phyloP scores from a whole-genome alignment of 2,113 vertebrate species.

The Melanocharis versteri region DNA sequence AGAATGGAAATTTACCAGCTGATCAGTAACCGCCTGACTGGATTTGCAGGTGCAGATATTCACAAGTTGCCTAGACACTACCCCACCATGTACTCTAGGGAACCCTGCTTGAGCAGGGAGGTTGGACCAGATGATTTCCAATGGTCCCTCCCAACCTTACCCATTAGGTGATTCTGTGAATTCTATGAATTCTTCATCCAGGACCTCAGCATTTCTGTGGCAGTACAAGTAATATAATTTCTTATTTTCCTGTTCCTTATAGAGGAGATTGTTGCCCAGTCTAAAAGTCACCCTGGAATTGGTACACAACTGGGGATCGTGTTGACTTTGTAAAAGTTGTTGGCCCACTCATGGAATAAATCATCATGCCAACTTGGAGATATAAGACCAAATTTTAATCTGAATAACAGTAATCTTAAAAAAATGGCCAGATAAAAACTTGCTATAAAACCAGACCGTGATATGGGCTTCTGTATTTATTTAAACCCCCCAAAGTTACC shows the following conservation, averaged over 20 bases:
- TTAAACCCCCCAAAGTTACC: neutral
- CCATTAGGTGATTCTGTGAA: neutral
- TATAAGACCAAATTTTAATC: conserved; percentile 15
- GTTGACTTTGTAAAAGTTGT: neutral
- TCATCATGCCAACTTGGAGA: conserved; percentile 23
- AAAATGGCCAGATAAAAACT: neutral
- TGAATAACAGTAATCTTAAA: neutral
- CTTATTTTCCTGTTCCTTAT: neutral
- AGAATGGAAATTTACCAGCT: conserved; percentile 29
- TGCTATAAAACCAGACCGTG: neutral
- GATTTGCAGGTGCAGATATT: neutral
- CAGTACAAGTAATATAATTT: neutral
- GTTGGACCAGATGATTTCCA: neutral
- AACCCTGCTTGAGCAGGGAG: neutral
- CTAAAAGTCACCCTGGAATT: neutral
- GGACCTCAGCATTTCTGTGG: conserved; percentile 24
- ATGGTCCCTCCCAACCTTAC: neutral
- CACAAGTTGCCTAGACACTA: neutral
- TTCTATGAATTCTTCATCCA: neutral
- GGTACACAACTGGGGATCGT: neutral
- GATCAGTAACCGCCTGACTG: neutral
- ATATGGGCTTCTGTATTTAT: neutral
- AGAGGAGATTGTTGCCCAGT: neutral
- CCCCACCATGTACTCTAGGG: neutral
- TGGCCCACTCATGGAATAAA: conserved; percentile 4